Percentiles rank a stretch among this genome's conserved stretches.
phyloP scores from a whole-genome alignment of 1,140 invertebrate genomes.

The Ips nitidus region DNA sequence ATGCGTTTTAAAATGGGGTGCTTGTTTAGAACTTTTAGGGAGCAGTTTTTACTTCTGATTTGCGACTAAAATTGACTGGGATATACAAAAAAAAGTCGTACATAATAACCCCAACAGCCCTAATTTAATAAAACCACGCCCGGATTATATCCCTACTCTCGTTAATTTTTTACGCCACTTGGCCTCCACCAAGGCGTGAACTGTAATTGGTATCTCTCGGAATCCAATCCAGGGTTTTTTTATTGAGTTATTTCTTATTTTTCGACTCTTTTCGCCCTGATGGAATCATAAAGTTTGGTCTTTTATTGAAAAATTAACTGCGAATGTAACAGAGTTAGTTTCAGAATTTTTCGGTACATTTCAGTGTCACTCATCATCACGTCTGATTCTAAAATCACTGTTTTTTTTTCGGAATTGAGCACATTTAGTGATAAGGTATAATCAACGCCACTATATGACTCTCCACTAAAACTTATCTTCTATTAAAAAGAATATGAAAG shows the following conservation, averaged over 20 bases:
- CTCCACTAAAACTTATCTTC: too few species aligned
- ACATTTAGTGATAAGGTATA: too few species aligned
- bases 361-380: too few species aligned
- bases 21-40: neutral
- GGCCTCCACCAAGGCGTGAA: constrained; percentile 24
- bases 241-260: constrained; percentile 21
- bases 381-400: too few species aligned
- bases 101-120: constrained; percentile 11
- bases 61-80: too few species aligned
- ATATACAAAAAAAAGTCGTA: neutral
- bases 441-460: too few species aligned
- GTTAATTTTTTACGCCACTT: constrained; percentile 26
- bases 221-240: constrained; percentile 21
- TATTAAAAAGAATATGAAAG: too few species aligned
- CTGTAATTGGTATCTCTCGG: constrained; percentile 23
- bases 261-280: constrained; percentile 3
- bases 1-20: neutral
- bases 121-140: constrained; percentile 17
- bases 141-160: constrained; percentile 12
- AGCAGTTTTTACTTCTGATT: too few species aligned
- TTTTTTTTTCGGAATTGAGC: too few species aligned
- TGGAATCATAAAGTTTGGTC: constrained; percentile 12
- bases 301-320: too few species aligned
- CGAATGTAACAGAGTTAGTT: too few species aligned
- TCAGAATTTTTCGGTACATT: too few species aligned